Evolutionary conservation across 2,113 vertebrate genomes (phyloP).

Genomic region (Sphyrna mokarran): DNA sequence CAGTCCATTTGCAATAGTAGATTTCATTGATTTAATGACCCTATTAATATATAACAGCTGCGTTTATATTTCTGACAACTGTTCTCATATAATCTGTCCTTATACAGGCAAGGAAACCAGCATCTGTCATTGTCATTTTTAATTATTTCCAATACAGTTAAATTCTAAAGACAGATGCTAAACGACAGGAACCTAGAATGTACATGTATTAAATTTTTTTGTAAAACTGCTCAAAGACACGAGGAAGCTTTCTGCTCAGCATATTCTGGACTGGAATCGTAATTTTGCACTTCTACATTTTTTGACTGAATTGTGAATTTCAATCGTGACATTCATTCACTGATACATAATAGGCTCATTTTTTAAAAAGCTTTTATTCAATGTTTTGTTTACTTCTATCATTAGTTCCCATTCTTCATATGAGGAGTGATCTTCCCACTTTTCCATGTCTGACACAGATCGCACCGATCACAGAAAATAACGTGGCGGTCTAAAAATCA

Average conservation of each 20-base stretch:
- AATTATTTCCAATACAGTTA: neutral
- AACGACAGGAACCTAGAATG: neutral
- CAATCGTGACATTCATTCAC: neutral
- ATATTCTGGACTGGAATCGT: neutral
- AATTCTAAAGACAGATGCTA: neutral
- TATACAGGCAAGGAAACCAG: neutral
- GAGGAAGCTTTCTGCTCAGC: neutral
- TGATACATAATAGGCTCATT: neutral
- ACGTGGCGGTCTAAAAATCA: too few relatives aligned
- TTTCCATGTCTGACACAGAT: too few relatives aligned
- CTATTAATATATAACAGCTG: neutral
- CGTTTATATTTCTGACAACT: neutral
- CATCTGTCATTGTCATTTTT: neutral
- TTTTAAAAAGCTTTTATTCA: neutral
- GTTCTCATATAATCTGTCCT: neutral
- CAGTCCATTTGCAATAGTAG: neutral
- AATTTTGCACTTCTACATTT: neutral
- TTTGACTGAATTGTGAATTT: neutral
- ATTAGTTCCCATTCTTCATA: neutral
- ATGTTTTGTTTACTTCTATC: neutral
- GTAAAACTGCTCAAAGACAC: neutral
- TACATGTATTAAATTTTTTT: neutral
- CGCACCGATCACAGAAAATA: too few relatives aligned
- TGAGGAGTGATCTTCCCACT: too few relatives aligned
- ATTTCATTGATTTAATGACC: neutral